Conservation (phyloP, 2,113 vertebrate species). For the Myrmecophaga tridactyla region DNA sequence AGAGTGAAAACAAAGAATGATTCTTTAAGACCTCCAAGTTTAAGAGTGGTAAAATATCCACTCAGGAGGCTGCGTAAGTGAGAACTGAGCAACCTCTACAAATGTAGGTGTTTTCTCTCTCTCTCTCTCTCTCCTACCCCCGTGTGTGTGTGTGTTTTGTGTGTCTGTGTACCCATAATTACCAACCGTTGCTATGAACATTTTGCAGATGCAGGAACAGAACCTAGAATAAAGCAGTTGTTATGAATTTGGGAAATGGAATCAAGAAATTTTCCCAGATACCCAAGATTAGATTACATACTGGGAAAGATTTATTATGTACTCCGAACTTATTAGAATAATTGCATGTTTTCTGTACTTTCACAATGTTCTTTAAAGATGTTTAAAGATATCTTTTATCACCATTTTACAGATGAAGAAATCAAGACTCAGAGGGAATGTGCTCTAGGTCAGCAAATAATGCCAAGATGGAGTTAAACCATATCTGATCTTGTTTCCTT, state of each 20-base stretch:
- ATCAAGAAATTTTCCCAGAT: background rate
- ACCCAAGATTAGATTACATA: background rate
- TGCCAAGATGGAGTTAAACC: background rate
- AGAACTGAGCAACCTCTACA: background rate
- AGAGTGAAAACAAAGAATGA: background rate
- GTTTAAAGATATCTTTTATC: background rate
- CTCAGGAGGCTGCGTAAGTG: background rate
- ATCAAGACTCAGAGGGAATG: background rate
- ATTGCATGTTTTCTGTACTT: background rate
- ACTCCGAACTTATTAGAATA: background rate
- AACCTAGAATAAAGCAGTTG: background rate
- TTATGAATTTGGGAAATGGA: background rate
- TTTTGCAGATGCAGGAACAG: background rate
- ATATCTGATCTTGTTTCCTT: background rate
- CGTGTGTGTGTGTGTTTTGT: no score
- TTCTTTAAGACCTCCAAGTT: background rate
- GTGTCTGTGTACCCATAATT: no score
- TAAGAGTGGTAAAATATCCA: background rate
- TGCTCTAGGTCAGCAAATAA: background rate
- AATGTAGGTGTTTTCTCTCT: no score
- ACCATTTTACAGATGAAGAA: conserved; percentile 19
- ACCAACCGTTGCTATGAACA: background rate
- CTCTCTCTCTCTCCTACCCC: no score
- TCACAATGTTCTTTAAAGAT: background rate
- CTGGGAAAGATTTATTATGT: background rate